These are phyloP conservation scores for Hemicordylus capensis DNA, from an alignment of 2,113 vertebrate genomes.

Conservation along the genomic window DNA sequence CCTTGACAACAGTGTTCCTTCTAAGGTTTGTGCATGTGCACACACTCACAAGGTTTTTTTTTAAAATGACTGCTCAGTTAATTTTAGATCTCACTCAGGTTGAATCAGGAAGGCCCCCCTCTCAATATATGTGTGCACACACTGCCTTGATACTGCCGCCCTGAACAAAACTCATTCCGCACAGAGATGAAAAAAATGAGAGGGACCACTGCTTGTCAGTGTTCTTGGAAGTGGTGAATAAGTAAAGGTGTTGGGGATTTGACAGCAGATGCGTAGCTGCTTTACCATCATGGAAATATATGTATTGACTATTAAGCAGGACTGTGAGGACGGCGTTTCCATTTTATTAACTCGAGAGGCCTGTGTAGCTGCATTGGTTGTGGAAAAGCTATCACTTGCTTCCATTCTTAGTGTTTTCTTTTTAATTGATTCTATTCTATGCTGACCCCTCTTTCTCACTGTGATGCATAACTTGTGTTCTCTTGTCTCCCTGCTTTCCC, in stretches of 20 bases:
- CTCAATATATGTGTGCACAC: no score
- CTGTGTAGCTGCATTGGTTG: neutral
- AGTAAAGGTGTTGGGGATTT: neutral
- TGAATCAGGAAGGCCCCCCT: no score
- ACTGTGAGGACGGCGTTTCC: neutral
- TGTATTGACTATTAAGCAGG: neutral
- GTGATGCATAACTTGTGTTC: no score
- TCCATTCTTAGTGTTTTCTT: neutral
- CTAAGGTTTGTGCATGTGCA: no score
- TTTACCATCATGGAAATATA: neutral
- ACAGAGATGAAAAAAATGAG: no score
- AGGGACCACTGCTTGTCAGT: no score
- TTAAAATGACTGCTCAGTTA: no score
- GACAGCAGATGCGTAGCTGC: neutral
- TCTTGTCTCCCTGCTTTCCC: neutral
- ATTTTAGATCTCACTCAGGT: no score
- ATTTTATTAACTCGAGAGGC: neutral
- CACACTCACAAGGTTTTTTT: no score
- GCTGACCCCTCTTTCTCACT: neutral
- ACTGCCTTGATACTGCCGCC: no score
- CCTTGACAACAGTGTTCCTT: no score
- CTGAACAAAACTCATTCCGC: no score
- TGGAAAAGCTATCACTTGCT: neutral
- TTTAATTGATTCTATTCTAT: neutral
- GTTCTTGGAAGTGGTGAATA: neutral